phyloP scores from a whole-genome alignment of 1,140 invertebrate species.

The Nasonia vitripennis region DNA sequence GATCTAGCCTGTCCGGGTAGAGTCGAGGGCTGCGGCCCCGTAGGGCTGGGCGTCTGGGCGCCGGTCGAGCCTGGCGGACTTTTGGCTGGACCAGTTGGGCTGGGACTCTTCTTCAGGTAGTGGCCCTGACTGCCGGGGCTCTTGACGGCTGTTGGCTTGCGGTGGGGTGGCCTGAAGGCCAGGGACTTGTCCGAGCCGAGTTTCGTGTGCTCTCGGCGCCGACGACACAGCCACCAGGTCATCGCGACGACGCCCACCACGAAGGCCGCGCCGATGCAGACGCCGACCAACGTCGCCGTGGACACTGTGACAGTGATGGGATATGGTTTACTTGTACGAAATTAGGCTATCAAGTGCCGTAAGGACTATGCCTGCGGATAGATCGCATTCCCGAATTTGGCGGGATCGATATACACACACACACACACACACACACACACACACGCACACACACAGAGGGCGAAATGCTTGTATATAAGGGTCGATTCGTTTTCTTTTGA shows the following conservation, averaged over 20 bases:
- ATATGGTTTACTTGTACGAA: too few relatives aligned
- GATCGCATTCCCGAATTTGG: too few relatives aligned
- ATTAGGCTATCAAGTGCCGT: too few relatives aligned
- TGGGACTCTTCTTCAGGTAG: constrained; percentile 92
- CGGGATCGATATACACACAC: too few relatives aligned
- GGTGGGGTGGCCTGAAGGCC: constrained; percentile 77
- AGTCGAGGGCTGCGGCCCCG: constrained; percentile 63
- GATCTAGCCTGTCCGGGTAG: constrained; percentile 44
- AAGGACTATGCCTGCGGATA: too few relatives aligned
- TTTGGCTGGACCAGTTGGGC: constrained; percentile 83
- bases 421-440: too few relatives aligned
- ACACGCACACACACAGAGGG: too few relatives aligned
- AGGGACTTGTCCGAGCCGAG: constrained; percentile 77
- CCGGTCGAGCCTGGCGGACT: constrained; percentile 73
- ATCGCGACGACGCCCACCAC: constrained; percentile 77
- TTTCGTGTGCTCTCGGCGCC: constrained; percentile 72
- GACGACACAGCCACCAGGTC: constrained; percentile 78
- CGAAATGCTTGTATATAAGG: too few relatives aligned
- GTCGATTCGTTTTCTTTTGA: too few relatives aligned
- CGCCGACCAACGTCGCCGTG: constrained; percentile 78
- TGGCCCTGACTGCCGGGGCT: constrained; percentile 82
- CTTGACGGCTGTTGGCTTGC: constrained; percentile 81
- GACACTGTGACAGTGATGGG: constrained; percentile 75
- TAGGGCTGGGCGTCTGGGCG: constrained; percentile 69
- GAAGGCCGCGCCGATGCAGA: constrained; percentile 78